phyloP scores from a whole-genome alignment of 2,888 invertebrate genomes.

The Capitulum mitella region DNA sequence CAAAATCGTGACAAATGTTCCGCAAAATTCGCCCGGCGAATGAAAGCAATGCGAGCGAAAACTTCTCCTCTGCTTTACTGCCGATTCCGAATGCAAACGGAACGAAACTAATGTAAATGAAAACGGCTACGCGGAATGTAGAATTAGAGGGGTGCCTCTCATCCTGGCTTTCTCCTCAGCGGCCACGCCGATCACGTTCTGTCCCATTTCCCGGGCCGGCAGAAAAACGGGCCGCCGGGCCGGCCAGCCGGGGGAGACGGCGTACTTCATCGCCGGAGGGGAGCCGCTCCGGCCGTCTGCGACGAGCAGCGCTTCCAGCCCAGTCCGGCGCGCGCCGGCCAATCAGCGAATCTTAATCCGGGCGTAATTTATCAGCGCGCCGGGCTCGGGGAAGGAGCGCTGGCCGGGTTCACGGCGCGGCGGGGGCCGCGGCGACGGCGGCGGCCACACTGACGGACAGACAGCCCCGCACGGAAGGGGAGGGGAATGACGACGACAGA shows the following conservation, averaged over 20 bases:
- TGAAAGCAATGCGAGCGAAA: background rate
- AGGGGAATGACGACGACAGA: background rate
- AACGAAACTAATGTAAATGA: constrained; percentile 22
- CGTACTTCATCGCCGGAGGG: background rate
- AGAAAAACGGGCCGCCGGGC: background rate
- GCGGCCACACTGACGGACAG: background rate
- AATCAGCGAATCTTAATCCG: constrained; percentile 21
- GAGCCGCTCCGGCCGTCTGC: background rate
- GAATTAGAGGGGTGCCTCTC: background rate
- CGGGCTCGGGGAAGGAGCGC: background rate
- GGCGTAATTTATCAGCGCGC: constrained; percentile 10
- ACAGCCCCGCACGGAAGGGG: background rate
- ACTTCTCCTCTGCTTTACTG: background rate
- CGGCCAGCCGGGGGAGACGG: background rate
- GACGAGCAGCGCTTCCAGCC: background rate
- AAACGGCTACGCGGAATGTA: background rate
- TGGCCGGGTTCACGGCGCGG: background rate
- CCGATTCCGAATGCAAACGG: background rate
- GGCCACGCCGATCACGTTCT: background rate
- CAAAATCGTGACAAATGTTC: background rate
- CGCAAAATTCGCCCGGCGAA: background rate
- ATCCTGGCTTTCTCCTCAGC: background rate
- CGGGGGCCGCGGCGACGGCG: background rate
- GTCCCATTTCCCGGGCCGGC: background rate
- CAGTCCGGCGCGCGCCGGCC: background rate